These are phyloP conservation scores for Acleris holmiana DNA, from an alignment of 2,888 invertebrate species.

Conservation along the genomic window DNA sequence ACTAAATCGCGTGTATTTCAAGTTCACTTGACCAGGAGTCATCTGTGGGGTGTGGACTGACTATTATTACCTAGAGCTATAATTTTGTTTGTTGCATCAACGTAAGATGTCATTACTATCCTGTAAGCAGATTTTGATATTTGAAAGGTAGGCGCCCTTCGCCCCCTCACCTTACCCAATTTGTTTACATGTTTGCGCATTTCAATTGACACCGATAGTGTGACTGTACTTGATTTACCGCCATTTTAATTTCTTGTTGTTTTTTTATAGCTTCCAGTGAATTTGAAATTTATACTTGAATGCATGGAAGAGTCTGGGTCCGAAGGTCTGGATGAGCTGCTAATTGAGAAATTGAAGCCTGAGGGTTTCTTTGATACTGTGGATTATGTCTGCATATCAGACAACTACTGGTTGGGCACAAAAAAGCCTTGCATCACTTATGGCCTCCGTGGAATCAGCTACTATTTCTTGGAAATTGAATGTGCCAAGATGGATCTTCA, in stretches of 20 bases:
- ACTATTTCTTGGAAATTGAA: conserved; percentile 94
- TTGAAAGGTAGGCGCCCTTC: no score
- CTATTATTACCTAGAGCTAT: no score
- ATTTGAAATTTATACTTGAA: conserved; percentile 96
- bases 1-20: no score
- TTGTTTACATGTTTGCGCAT: no score
- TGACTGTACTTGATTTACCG: no score
- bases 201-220: no score
- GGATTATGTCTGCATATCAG: conserved; percentile 98
- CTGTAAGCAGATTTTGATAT: no score
- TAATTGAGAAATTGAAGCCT: conserved; percentile 81
- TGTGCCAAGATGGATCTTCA: conserved; percentile 97
- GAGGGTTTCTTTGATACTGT: conserved; percentile 92
- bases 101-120: no score
- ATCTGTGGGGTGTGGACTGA: no score
- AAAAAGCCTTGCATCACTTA: conserved; percentile 99
- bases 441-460: conserved; percentile 96
- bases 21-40: no score
- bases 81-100: no score
- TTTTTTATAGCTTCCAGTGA: conserved; percentile 86
- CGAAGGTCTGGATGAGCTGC: conserved; percentile 95
- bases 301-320: conserved; percentile 99
- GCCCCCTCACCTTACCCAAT: no score
- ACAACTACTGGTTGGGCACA: conserved; percentile 99
- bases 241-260: conserved; percentile 11